These are phyloP conservation scores for Petrophora chlorosata DNA, from an alignment of 2,888 invertebrate species.

Conservation along the genomic window DNA sequence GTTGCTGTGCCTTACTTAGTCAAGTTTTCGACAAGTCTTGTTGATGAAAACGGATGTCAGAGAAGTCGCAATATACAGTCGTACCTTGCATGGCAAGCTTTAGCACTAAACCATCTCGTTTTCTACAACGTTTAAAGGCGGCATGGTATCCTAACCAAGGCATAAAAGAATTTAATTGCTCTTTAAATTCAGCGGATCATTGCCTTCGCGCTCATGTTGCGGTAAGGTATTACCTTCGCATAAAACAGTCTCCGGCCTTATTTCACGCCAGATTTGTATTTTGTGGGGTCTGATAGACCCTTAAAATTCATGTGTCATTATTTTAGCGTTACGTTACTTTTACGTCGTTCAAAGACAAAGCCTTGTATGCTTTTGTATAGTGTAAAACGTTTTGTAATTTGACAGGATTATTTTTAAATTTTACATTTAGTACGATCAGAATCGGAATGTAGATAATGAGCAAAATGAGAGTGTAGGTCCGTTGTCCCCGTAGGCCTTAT, in stretches of 20 bases:
- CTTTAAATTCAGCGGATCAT: constrained; percentile 27
- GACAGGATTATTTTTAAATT: not conserved
- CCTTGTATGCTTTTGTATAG: constrained; percentile 1
- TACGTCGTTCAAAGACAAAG: constrained; percentile 9
- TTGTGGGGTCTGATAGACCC: constrained; percentile 13
- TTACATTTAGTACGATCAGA: not conserved
- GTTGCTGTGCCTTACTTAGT: too few species aligned
- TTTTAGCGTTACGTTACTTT: constrained; percentile 13
- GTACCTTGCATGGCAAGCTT: constrained; percentile 4
- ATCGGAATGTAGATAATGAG: too few species aligned
- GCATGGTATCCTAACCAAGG: constrained; percentile 22
- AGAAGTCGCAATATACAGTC: not conserved
- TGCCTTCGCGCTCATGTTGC: constrained; percentile 14
- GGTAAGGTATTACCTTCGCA: constrained; percentile 15
- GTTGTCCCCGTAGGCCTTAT: too few species aligned
- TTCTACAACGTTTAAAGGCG: constrained; percentile 21
- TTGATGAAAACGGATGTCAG: too few species aligned
- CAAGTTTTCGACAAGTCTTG: too few species aligned
- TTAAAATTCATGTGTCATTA: constrained; percentile 20
- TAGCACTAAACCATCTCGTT: constrained; percentile 11
- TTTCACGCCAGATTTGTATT: constrained; percentile 25
- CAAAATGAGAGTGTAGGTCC: too few species aligned
- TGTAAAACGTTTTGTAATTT: not conserved
- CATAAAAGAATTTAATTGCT: constrained; percentile 32
- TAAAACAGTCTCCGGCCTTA: constrained; percentile 22